A percentile compares a stretch with the other conserved stretches of the same genome.
These are phyloP conservation scores for Sericinus montela DNA, from an alignment of 2,888 invertebrate genomes.

Conservation along the genomic window DNA sequence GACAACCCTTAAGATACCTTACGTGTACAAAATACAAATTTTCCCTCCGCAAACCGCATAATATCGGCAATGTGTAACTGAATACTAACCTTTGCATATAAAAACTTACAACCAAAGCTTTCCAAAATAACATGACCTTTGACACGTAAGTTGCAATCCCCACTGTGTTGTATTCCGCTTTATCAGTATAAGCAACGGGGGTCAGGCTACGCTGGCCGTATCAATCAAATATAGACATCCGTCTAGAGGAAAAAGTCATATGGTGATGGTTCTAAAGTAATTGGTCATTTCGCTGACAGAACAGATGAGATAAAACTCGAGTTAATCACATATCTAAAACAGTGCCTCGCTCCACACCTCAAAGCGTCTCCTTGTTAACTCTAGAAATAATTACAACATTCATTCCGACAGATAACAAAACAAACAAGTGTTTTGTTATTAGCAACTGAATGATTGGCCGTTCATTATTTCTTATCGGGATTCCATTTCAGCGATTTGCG, in stretches of 20 bases:
- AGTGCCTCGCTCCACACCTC: conserved; percentile 27
- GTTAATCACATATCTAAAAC: conserved; percentile 25
- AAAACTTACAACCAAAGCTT: conserved; percentile 8
- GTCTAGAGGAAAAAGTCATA: background rate
- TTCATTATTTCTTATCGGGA: conserved; percentile 19
- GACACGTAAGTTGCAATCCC: conserved; percentile 19
- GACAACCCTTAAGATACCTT: conserved; percentile 8
- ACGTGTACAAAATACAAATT: conserved; percentile 11
- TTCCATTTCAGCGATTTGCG: conserved; percentile 11
- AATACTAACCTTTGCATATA: conserved; percentile 20
- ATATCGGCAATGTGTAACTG: conserved; percentile 18
- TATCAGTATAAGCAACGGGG: conserved; percentile 12
- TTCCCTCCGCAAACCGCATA: conserved; percentile 15
- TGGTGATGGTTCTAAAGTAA: background rate
- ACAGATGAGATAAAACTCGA: conserved; percentile 22
- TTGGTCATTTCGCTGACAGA: conserved; percentile 8
- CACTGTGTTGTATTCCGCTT: conserved; percentile 9
- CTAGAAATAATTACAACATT: conserved; percentile 27
- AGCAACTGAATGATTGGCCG: conserved; percentile 41
- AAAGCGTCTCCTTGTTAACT: conserved; percentile 27
- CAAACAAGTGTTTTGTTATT: conserved; percentile 38
- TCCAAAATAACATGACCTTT: conserved; percentile 25
- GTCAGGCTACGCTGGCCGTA: conserved; percentile 16
- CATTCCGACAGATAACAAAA: conserved; percentile 30
- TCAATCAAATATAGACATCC: conserved; percentile 6